Conservation (phyloP, 2,113 vertebrate genomes). For the Nycticryphes semicollaris region DNA sequence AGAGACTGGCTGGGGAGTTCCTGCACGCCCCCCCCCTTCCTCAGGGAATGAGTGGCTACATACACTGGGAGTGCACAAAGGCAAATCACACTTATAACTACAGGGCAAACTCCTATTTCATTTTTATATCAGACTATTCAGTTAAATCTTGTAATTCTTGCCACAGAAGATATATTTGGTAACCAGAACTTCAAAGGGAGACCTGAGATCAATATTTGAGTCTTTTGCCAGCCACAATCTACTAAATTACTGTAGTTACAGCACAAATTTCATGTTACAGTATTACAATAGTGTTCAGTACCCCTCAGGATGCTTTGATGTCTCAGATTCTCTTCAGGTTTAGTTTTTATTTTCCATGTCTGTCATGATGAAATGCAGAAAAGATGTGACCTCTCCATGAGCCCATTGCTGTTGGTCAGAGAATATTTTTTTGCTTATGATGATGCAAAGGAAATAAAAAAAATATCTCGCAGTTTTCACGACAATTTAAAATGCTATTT, state of each 20-base stretch:
- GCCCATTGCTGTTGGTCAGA: not conserved
- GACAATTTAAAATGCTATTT: not conserved
- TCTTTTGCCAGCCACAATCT: not conserved
- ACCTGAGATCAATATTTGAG: not conserved
- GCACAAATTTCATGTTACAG: not conserved
- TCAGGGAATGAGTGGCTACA: not conserved
- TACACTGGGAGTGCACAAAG: not conserved
- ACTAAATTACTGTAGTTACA: not conserved
- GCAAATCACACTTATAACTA: not conserved
- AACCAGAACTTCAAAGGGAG: not conserved
- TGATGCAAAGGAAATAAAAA: not conserved
- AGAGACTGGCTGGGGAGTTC: not conserved
- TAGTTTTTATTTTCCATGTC: not conserved
- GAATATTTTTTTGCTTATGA: not conserved
- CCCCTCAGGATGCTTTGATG: not conserved
- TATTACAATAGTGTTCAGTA: not conserved
- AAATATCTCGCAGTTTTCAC: not conserved
- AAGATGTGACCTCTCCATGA: no score
- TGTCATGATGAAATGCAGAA: not conserved
- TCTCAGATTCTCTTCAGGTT: not conserved
- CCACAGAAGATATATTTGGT: not conserved
- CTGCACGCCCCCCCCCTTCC: not conserved
- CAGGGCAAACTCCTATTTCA: not conserved
- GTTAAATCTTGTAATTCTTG: not conserved
- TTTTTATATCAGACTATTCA: not conserved